These are phyloP conservation scores for Drosophila bipectinata DNA, from an alignment of 1,140 invertebrate species.

Conservation along the genomic window DNA sequence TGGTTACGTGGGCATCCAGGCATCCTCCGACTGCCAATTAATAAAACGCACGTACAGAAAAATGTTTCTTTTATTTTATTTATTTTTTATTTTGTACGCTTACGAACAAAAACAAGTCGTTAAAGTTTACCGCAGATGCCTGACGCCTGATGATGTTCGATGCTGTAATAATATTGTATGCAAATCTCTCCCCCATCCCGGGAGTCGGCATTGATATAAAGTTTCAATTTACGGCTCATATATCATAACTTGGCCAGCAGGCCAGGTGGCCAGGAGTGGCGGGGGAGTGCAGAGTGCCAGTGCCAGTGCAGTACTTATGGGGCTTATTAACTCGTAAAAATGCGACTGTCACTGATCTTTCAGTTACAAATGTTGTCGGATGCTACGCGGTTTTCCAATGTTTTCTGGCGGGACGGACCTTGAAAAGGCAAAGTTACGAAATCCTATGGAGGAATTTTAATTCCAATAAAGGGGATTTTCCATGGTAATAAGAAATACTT, in stretches of 20 bases:
- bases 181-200: conserved; percentile 60
- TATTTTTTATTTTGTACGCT: conserved; percentile 40
- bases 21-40: conserved; percentile 61
- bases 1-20: conserved; percentile 59
- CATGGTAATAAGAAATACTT: background rate
- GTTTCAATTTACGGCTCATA: conserved; percentile 81
- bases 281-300: conserved; percentile 11
- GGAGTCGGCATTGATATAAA: conserved; percentile 66
- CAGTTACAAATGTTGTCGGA: conserved; percentile 41
- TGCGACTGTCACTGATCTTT: conserved; percentile 51
- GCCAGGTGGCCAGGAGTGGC: conserved; percentile 5
- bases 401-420: conserved; percentile 25
- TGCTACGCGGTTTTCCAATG: conserved; percentile 23
- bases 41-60: conserved; percentile 45
- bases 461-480: background rate
- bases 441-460: conserved; percentile 11
- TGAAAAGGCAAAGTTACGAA: conserved; percentile 30
- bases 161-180: conserved; percentile 80
- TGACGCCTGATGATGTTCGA: conserved; percentile 17
- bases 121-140: conserved; percentile 64
- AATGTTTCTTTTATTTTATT: conserved; percentile 27
- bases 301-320: conserved; percentile 29
- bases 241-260: conserved; percentile 69
- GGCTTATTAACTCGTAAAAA: conserved; percentile 77
- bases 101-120: conserved; percentile 59